A percentile compares a stretch with the other conserved stretches of the same genome.
These are phyloP conservation scores for Atrina japonica DNA, from an alignment of 2,888 invertebrate species.

Conservation along the genomic window DNA sequence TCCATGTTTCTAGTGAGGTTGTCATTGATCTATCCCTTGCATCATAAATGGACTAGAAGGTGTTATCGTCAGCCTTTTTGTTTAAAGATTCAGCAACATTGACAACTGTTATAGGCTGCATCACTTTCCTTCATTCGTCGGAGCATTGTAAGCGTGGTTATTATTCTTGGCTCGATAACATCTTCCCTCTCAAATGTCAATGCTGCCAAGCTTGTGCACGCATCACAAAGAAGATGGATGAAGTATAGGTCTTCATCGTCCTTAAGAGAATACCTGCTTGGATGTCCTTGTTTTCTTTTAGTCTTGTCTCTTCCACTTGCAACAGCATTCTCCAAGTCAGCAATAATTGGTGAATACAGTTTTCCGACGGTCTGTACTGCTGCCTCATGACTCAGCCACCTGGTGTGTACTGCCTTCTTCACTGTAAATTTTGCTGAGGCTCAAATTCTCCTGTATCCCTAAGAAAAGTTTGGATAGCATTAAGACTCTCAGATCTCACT, in stretches of 20 bases:
- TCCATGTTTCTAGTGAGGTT: too few species aligned
- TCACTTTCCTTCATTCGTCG: slow-evolving; percentile 26
- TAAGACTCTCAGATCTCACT: slow-evolving; percentile 36
- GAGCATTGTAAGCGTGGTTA: slow-evolving; percentile 4
- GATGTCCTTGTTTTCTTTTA: background rate
- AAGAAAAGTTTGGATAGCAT: slow-evolving; percentile 41
- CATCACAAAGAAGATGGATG: slow-evolving; percentile 41
- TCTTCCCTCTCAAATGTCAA: slow-evolving; percentile 34
- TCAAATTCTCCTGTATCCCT: slow-evolving; percentile 38
- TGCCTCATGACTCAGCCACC: background rate
- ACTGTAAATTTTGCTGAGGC: slow-evolving; percentile 20
- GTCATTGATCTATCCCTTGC: too few species aligned
- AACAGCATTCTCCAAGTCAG: slow-evolving; percentile 3
- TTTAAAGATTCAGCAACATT: too few species aligned
- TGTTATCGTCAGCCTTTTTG: slow-evolving; percentile 4
- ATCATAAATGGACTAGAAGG: slow-evolving; percentile 3
- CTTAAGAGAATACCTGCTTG: background rate
- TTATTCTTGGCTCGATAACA: slow-evolving; percentile 23
- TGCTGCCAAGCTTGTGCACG: slow-evolving; percentile 20
- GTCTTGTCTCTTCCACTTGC: slow-evolving; percentile 2
- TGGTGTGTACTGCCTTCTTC: slow-evolving; percentile 15
- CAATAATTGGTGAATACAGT: background rate
- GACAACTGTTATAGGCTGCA: slow-evolving; percentile 8
- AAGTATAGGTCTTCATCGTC: slow-evolving; percentile 15
- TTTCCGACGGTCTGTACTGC: background rate